A percentile compares a stretch with the other conserved stretches of the same genome.
These are phyloP conservation scores for Erpetoichthys calabaricus DNA, from an alignment of 2,797 vertebrate genomes.

Conservation along the genomic window DNA sequence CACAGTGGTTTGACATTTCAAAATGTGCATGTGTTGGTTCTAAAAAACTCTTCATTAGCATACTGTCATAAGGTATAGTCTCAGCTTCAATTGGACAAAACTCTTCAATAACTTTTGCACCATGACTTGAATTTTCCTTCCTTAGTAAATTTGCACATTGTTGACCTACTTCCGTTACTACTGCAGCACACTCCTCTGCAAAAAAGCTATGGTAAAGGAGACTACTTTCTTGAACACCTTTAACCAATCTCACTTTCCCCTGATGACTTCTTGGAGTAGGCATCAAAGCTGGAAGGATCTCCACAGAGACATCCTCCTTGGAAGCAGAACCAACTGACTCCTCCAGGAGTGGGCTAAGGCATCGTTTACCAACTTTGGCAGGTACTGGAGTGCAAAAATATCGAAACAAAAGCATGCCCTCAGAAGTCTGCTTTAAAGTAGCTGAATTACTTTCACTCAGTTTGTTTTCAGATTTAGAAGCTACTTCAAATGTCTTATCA, in stretches of 20 bases:
- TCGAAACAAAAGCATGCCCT: background rate
- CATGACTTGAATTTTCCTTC: too few relatives aligned
- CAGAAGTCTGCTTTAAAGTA: too few relatives aligned
- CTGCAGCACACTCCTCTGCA: slow-evolving; percentile 12
- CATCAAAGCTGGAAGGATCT: background rate
- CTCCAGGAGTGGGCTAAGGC: slow-evolving; percentile 6
- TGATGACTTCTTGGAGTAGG: background rate
- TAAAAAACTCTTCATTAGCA: too few relatives aligned
- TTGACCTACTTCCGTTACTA: slow-evolving; percentile 8
- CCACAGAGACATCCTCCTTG: slow-evolving; percentile 1
- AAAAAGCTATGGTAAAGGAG: slow-evolving; percentile 16
- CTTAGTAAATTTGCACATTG: too few relatives aligned
- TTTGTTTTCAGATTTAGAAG: too few relatives aligned
- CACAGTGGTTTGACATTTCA: too few relatives aligned
- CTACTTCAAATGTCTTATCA: too few relatives aligned
- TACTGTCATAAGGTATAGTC: too few relatives aligned
- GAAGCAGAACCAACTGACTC: background rate
- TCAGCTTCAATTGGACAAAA: too few relatives aligned
- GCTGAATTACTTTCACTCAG: too few relatives aligned
- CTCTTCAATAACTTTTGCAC: too few relatives aligned
- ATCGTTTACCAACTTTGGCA: background rate
- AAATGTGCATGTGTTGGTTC: too few relatives aligned
- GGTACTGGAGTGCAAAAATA: slow-evolving; percentile 9
- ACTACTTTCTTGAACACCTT: background rate
- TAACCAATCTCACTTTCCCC: background rate